A percentile compares a stretch with the other conserved stretches of the same genome.
These are phyloP conservation scores for Aethina tumida DNA, from an alignment of 1,140 invertebrate genomes.

Conservation along the genomic window DNA sequence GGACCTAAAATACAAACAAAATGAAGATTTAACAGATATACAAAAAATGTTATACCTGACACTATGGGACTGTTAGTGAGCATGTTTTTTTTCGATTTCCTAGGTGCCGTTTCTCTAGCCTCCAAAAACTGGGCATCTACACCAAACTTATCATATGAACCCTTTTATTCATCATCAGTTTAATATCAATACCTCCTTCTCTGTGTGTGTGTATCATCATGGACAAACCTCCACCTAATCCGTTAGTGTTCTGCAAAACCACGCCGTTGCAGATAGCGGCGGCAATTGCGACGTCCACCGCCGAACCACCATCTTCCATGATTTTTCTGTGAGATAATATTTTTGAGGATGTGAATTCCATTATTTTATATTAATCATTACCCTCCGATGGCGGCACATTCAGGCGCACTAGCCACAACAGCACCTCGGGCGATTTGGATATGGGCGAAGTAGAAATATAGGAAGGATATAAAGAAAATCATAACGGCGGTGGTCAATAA, in stretches of 20 bases:
- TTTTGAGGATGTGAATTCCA: too few species aligned
- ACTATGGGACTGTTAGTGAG: constrained; percentile 44
- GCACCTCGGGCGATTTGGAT: too few species aligned
- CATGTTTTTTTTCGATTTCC: constrained; percentile 54
- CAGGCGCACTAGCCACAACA: too few species aligned
- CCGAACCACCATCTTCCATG: constrained; percentile 63
- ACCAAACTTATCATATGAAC: too few species aligned
- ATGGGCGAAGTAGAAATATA: too few species aligned
- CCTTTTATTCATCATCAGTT: too few species aligned
- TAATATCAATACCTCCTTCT: too few species aligned
- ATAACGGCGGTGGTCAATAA: too few species aligned
- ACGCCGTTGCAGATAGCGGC: constrained; percentile 78
- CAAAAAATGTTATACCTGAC: constrained; percentile 42
- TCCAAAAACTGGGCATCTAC: constrained; percentile 58
- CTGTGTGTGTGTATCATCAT: constrained; percentile 66
- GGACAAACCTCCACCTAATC: constrained; percentile 77
- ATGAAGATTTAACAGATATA: too few species aligned
- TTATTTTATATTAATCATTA: too few species aligned
- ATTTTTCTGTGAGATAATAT: constrained; percentile 53
- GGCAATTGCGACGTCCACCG: constrained; percentile 80
- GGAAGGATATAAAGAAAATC: too few species aligned
- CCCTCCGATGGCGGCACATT: too few species aligned
- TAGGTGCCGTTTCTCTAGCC: constrained; percentile 71
- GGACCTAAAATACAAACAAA: constrained; percentile 43
- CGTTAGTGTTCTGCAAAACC: constrained; percentile 72